Conservation (phyloP, 2,113 vertebrate genomes). For the Pycnonotus jocosus region DNA sequence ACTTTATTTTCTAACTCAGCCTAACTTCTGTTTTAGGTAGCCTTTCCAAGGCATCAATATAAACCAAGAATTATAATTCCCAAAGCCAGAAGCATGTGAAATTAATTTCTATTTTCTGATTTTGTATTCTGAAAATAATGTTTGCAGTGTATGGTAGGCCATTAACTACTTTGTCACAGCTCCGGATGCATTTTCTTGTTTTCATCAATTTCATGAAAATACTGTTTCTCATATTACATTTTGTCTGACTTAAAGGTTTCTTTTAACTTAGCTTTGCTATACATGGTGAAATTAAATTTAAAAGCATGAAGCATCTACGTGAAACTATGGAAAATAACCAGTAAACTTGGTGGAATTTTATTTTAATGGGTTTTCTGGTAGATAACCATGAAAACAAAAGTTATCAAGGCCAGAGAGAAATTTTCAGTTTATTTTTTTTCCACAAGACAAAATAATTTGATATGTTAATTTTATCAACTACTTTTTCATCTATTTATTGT, state of each 20-base stretch:
- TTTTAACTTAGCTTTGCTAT: not conserved
- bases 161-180: not conserved
- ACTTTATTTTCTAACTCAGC: not conserved
- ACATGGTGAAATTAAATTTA: not conserved
- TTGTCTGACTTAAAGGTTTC: not conserved
- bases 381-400: not conserved
- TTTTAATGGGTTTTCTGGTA: not conserved
- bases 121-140: not conserved
- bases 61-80: not conserved
- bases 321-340: not conserved
- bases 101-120: not conserved
- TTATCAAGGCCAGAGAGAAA: not conserved
- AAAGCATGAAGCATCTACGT: not conserved
- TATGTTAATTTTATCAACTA: not conserved
- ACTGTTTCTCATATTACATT: not conserved
- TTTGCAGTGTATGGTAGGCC: rapidly evolving
- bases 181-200: not conserved
- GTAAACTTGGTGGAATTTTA: not conserved
- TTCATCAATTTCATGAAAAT: not conserved
- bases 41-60: not conserved
- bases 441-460: not conserved
- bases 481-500: not conserved
- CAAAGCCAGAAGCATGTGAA: not conserved
- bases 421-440: not conserved
- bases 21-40: not conserved